Evolutionary conservation across 2,888 invertebrate genomes (phyloP).

Genomic region (Phengaris arion): DNA sequence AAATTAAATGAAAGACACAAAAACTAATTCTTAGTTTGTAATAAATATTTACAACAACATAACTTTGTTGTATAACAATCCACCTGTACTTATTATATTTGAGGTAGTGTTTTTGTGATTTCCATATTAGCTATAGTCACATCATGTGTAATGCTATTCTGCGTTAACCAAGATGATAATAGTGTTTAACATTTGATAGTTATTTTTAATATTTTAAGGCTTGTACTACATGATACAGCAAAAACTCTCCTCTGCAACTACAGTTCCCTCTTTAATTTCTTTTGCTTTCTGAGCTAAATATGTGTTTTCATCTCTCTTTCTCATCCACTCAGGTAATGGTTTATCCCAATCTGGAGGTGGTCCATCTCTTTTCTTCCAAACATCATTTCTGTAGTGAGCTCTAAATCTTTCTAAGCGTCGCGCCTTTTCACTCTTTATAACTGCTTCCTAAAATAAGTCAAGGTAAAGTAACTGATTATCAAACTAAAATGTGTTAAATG

Average conservation of each 20-base stretch:
- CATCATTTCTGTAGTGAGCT: constrained; percentile 85
- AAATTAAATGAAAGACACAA: neutral
- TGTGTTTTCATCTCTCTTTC: constrained; percentile 82
- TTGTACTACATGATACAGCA: constrained; percentile 63
- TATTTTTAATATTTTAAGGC: too few relatives aligned
- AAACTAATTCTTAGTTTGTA: neutral
- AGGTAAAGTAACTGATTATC: neutral
- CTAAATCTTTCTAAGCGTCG: constrained; percentile 82
- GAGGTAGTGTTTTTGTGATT: neutral
- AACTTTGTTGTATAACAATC: neutral
- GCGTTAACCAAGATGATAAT: neutral
- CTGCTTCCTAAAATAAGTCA: constrained; percentile 67
- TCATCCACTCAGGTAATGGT: constrained; percentile 88
- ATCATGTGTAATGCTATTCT: neutral
- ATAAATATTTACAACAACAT: neutral
- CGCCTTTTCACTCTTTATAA: constrained; percentile 85
- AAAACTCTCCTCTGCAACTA: constrained; percentile 46
- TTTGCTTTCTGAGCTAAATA: constrained; percentile 83
- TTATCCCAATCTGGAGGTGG: constrained; percentile 91
- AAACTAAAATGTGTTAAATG: too few relatives aligned
- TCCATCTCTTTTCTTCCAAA: constrained; percentile 86
- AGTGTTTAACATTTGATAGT: neutral
- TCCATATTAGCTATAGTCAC: neutral
- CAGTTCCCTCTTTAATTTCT: constrained; percentile 74
- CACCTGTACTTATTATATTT: neutral